Percentiles rank a stretch among this genome's conserved stretches.
Conservation (phyloP, 2,888 invertebrate species). For the Eugnorisma glareosa region DNA sequence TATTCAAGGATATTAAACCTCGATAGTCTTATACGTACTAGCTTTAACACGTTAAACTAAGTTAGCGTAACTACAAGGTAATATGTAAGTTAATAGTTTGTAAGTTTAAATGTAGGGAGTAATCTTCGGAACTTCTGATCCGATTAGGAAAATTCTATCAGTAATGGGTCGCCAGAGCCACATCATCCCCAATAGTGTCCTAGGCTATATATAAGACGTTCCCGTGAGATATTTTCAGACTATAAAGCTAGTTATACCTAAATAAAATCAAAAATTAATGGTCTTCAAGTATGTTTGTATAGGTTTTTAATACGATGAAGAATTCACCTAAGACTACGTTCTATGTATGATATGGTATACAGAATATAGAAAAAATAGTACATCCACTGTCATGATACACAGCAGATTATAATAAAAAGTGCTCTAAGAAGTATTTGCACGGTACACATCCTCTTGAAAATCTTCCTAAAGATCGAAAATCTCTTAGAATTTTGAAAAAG, state of each 20-base stretch:
- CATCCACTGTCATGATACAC: neutral
- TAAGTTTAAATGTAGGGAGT: neutral
- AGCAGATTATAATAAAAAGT: neutral
- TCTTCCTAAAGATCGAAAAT: neutral
- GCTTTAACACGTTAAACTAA: neutral
- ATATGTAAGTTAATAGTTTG: neutral
- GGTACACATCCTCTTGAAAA: neutral
- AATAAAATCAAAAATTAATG: neutral
- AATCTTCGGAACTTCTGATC: neutral
- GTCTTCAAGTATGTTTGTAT: neutral
- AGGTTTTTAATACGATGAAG: neutral
- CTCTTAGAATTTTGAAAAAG: neutral
- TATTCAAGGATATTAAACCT: conserved; percentile 13
- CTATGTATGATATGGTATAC: neutral
- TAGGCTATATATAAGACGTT: neutral
- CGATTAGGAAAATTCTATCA: neutral
- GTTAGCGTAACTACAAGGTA: neutral
- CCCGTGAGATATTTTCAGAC: neutral
- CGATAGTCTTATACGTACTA: neutral
- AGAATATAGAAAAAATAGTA: neutral
- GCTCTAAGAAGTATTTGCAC: neutral
- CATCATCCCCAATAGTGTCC: neutral
- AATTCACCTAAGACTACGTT: neutral
- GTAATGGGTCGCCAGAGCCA: neutral
- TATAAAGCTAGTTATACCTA: neutral